Base-by-base conservation (phyloP, 1,140 invertebrate genomes). In the Trichonephila clavipes region DNA sequence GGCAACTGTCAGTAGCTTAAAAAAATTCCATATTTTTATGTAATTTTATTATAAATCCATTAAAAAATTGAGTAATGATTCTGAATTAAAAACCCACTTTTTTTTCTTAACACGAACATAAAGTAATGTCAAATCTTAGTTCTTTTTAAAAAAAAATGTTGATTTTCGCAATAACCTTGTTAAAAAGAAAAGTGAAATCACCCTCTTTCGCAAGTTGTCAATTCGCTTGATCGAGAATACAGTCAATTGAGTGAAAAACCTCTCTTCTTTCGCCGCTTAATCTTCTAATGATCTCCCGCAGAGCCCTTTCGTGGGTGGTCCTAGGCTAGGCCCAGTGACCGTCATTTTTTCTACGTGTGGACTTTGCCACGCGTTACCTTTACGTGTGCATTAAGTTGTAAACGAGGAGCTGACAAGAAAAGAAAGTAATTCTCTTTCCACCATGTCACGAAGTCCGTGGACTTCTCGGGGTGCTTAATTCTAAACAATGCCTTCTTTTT, bases 401-500 rank as follows among this genome's bases (percentile, higher is more conserved):
- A 77, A 28, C 12, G 72, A 77, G 34, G 4, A 18, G 66, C 24
- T 24, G 66, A n/a, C 21, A 10, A 19, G 66, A 28, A 69, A 24
- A 7, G 72, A 77, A 77, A 77, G 72, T 77, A 34, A 77, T 77
- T 77, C 72, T 77, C 28, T 34, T 51, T 18, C 72, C 51, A 51
- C 51, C 51, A 51, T 51, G 28, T 77, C 72, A 77, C 72, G 72
- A 77, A 34, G 28, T 77, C 72, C 72, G 34, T 28, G 10, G n/a
- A 69, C 66, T 69, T 40, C 24, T n/a, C 34, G 72, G 34, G 24
- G 24, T 34, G 28, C 34, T 16, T 77, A 77, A 77, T 77, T 77
- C 34, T 77, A 77, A 77, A 77, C 72, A 77, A 77, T 77, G 69
- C 12, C 72, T 34, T 34, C 19, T 77, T 77, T 77, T 77, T 77